Evolutionary conservation across 1,140 invertebrate species (phyloP).

Genomic region (Neelides sp.): DNA sequence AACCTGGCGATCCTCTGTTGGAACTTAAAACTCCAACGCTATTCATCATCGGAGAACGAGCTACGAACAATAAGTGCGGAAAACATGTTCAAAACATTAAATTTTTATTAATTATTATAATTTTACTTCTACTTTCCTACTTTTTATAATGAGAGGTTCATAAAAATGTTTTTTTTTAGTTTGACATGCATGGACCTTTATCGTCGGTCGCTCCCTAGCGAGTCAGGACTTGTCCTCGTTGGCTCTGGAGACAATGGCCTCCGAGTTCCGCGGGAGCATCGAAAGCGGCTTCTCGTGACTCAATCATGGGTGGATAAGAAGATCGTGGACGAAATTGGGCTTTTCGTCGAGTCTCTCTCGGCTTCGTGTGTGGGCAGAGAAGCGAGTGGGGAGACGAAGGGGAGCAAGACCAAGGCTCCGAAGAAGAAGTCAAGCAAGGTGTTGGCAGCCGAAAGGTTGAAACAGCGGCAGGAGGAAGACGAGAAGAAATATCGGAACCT

Average conservation of each 20-base stretch:
- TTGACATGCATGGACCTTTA: constrained; percentile 65
- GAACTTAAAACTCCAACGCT: constrained; percentile 16
- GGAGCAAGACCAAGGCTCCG: background rate
- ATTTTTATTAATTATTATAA: background rate
- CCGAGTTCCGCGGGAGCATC: constrained; percentile 54
- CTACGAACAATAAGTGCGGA: constrained; percentile 13
- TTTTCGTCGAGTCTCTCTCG: constrained; percentile 15
- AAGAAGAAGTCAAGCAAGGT: background rate
- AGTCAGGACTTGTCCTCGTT: constrained; percentile 65
- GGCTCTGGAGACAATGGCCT: constrained; percentile 67
- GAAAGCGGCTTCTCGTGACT: constrained; percentile 58
- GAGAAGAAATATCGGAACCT: background rate
- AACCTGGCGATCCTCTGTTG: constrained; percentile 9
- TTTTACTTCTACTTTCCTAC: background rate
- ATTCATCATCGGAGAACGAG: constrained; percentile 23
- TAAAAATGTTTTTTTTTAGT: constrained; percentile 34
- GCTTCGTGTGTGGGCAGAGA: too few species aligned
- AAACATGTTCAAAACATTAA: background rate
- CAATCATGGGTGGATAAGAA: constrained; percentile 69
- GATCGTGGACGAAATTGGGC: constrained; percentile 42
- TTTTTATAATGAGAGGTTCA: background rate
- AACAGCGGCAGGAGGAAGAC: background rate
- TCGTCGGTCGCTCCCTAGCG: constrained; percentile 56
- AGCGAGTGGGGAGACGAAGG: too few species aligned
- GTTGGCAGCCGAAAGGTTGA: background rate